Evolutionary conservation across 2,797 vertebrate species (phyloP).

Genomic region (Gouania willdenowi): DNA sequence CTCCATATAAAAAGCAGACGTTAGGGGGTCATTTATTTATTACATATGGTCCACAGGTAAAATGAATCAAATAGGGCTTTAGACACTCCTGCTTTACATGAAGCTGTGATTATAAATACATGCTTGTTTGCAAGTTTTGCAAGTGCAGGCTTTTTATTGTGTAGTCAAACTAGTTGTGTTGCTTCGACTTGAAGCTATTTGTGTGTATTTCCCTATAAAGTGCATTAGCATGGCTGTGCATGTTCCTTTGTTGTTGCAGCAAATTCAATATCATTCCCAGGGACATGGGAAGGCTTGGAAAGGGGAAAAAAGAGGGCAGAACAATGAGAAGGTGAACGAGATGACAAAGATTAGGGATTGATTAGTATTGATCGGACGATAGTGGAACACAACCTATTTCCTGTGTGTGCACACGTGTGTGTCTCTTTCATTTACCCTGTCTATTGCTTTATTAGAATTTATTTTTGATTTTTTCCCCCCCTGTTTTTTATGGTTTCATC

Average conservation of each 20-base stretch:
- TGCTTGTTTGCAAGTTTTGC: no score
- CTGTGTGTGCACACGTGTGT: conserved; percentile 50
- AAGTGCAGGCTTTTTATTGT: no score
- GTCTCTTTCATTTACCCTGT: conserved; percentile 60
- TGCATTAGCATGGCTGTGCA: conserved; percentile 6
- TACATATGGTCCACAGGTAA: no score
- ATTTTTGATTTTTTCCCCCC: conserved; percentile 5
- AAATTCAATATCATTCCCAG: conserved; percentile 23
- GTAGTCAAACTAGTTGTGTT: no score
- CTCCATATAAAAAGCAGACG: no score
- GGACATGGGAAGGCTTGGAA: conserved; percentile 24
- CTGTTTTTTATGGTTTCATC: no score
- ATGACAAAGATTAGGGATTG: conserved; percentile 64
- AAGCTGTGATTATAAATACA: no score
- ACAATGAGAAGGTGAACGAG: conserved; percentile 31
- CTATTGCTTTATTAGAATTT: conserved; percentile 15
- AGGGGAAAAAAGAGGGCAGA: conserved; percentile 18
- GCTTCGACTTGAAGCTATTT: no score
- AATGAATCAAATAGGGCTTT: no score
- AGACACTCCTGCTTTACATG: no score
- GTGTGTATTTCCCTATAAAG: neutral
- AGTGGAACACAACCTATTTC: conserved; percentile 44
- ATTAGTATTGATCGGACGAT: conserved; percentile 60
- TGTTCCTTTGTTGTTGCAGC: conserved; percentile 15
- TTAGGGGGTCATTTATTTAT: no score